Conservation (phyloP, 2,888 invertebrate species). For the Ochropleura leucogaster region DNA sequence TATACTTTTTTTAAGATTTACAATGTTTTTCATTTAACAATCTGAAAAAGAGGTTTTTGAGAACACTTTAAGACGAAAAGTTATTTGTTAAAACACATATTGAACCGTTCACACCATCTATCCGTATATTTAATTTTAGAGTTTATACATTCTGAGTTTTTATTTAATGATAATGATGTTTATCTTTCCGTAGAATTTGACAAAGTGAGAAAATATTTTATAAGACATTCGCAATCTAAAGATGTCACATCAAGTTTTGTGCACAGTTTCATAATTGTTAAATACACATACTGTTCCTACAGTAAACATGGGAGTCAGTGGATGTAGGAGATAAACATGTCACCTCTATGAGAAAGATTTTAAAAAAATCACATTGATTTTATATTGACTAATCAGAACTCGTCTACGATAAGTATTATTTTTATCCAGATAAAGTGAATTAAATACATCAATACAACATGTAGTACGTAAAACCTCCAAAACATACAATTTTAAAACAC, state of each 20-base stretch:
- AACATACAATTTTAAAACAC: slow-evolving; percentile 25
- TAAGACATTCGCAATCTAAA: slow-evolving; percentile 28
- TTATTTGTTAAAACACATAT: neutral
- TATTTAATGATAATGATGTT: neutral
- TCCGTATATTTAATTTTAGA: neutral
- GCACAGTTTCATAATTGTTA: slow-evolving; percentile 9
- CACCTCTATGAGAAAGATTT: neutral
- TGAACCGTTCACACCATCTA: neutral
- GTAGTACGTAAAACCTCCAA: slow-evolving; percentile 24
- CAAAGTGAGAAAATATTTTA: neutral
- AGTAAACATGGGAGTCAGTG: neutral
- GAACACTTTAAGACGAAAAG: neutral
- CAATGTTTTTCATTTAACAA: neutral
- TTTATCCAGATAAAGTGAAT: slow-evolving; percentile 27
- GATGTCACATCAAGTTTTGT: slow-evolving; percentile 33
- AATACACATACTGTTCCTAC: slow-evolving; percentile 14
- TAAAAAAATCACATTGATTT: neutral
- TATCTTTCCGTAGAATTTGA: neutral
- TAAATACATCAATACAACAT: slow-evolving; percentile 27
- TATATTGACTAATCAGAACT: slow-evolving; percentile 10
- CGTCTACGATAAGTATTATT: slow-evolving; percentile 18
- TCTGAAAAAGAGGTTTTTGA: slow-evolving; percentile 1
- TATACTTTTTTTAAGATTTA: slow-evolving; percentile 2
- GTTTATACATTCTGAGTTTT: neutral
- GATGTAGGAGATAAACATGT: neutral